Conservation (phyloP, 1,140 invertebrate species). For the Charaxes varanes region DNA sequence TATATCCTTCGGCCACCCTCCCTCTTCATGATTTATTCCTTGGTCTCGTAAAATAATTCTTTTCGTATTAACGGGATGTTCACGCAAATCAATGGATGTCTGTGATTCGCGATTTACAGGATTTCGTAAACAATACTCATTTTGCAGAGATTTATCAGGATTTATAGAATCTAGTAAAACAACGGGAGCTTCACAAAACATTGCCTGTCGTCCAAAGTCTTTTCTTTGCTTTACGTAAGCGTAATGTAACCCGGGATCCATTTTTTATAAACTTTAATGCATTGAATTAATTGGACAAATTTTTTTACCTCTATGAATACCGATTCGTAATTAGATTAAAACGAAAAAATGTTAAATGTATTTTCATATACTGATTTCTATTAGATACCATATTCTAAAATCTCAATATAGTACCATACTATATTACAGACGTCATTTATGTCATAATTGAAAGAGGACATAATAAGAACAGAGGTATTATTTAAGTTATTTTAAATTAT, state of each 20-base stretch:
- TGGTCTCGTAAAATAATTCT: conserved; percentile 81
- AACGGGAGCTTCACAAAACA: conserved; percentile 81
- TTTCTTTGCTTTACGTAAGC: conserved; percentile 78
- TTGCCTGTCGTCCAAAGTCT: conserved; percentile 79
- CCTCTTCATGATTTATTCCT: conserved; percentile 91
- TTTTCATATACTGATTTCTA: no score
- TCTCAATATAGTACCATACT: no score
- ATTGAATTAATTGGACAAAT: no score
- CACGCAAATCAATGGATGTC: conserved; percentile 74
- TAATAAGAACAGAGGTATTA: no score
- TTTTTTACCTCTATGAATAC: no score
- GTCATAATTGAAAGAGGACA: no score
- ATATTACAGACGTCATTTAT: no score
- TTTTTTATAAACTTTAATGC: no score
- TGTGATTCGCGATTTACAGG: conserved; percentile 78
- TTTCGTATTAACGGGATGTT: conserved; percentile 76
- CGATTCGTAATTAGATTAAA: no score
- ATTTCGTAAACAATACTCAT: conserved; percentile 82
- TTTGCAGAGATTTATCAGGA: conserved; percentile 77
- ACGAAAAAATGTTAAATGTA: no score
- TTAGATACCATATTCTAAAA: no score
- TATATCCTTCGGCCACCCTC: conserved; percentile 97
- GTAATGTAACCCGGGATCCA: conserved; percentile 44
- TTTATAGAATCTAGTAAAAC: conserved; percentile 83
- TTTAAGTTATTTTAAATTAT: no score